phyloP scores from a whole-genome alignment of 2,888 invertebrate species.

The Tubiluchus corallicola region DNA sequence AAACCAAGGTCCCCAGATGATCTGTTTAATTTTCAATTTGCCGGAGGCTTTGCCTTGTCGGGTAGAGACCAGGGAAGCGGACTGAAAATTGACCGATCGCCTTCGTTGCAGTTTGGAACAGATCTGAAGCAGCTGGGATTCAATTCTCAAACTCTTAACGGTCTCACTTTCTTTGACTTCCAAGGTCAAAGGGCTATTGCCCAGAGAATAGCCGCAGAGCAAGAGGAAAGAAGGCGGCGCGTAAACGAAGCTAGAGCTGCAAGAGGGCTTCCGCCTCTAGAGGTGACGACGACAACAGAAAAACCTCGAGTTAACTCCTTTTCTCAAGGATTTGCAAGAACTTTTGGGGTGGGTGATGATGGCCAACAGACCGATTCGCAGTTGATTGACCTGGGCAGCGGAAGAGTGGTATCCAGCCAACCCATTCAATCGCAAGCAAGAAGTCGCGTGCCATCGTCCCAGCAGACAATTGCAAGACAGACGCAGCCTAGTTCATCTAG shows the following conservation, averaged over 20 bases:
- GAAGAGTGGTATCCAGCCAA: no score
- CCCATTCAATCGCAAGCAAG: no score
- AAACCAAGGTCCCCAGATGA: no score
- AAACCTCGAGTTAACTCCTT: background rate
- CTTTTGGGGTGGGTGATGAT: background rate
- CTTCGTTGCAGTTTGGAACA: background rate
- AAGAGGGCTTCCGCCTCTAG: background rate
- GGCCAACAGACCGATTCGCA: background rate
- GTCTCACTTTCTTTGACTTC: background rate
- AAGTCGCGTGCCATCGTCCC: no score
- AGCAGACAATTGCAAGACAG: no score
- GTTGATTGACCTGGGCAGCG: no score
- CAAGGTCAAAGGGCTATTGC: background rate
- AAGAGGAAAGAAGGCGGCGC: no score
- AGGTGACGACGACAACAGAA: background rate
- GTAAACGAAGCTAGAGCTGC: no score
- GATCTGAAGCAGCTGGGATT: background rate
- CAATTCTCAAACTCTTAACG: background rate
- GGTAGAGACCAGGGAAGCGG: background rate
- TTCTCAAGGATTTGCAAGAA: background rate
- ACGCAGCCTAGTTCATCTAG: no score
- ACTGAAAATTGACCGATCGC: background rate
- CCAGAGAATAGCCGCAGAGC: background rate
- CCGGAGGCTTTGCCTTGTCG: background rate
- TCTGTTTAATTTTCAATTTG: no score